Evolutionary conservation across 2,888 invertebrate species (phyloP).

Genomic region (Ctena decussata): DNA sequence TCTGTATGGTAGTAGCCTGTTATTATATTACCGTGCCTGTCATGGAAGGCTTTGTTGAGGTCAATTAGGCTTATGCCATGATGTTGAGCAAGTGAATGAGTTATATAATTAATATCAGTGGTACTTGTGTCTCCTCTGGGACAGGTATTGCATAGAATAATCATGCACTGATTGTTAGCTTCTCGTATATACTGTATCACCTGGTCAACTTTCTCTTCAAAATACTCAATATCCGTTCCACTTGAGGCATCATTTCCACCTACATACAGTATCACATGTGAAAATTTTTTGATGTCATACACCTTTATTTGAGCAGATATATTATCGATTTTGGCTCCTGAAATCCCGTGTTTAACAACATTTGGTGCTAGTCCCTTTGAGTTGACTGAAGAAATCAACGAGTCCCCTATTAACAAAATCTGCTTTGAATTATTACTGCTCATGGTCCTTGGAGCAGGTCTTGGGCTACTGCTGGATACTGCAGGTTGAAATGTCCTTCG

Average conservation of each 20-base stretch:
- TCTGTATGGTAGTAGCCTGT: neutral
- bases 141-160: neutral
- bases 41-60: neutral
- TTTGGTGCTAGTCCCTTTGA: neutral
- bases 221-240: neutral
- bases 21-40: neutral
- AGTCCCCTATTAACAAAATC: neutral
- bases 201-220: neutral
- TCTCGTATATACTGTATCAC: neutral
- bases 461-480: neutral
- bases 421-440: neutral
- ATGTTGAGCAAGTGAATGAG: neutral
- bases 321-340: neutral
- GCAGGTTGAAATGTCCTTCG: neutral
- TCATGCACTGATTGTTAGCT: neutral
- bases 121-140: neutral
- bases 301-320: neutral
- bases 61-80: neutral
- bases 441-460: neutral
- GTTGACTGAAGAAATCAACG: conserved; percentile 1
- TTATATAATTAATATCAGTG: neutral
- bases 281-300: neutral
- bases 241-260: neutral
- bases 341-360: neutral
- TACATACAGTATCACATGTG: neutral